A percentile compares a stretch with the other conserved stretches of the same genome.
phyloP scores from a whole-genome alignment of 2,113 vertebrate species.

The Stegostoma tigrinum region DNA sequence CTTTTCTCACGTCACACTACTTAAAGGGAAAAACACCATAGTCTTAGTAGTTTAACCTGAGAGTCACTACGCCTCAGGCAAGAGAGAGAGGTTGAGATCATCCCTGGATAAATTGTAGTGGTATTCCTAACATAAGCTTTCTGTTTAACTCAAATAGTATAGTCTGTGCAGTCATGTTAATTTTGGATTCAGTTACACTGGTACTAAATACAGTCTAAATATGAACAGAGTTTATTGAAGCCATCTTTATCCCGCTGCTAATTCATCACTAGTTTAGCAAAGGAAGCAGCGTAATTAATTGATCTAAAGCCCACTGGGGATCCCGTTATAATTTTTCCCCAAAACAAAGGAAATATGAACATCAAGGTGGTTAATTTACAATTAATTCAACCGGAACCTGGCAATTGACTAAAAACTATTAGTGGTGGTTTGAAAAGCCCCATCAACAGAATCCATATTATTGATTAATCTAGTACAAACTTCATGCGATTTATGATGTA shows the following conservation, averaged over 20 bases:
- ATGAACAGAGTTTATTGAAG: not conserved
- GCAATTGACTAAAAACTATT: slow-evolving; percentile 23
- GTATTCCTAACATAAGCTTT: not conserved
- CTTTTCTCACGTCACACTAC: not conserved
- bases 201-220: not conserved
- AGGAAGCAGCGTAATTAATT: slow-evolving; percentile 4
- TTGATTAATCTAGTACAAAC: slow-evolving; percentile 30
- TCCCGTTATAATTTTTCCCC: not conserved
- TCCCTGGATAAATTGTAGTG: not conserved
- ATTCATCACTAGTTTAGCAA: not conserved
- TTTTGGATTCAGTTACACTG: no score
- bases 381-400: slow-evolving; percentile 24
- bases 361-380: slow-evolving; percentile 24
- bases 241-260: not conserved
- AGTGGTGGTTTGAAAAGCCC: slow-evolving; percentile 13
- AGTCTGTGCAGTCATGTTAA: not conserved
- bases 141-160: not conserved
- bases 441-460: slow-evolving; percentile 17
- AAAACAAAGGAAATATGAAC: slow-evolving; percentile 17
- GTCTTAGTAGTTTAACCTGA: no score
- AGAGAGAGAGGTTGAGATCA: no score
- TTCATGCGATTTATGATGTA: slow-evolving; percentile 20
- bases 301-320: not conserved
- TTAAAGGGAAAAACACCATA: no score
- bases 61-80: no score